These are phyloP conservation scores for Stylophora pistillata DNA, from an alignment of 64 coral and sea anemone species.

Conservation along the genomic window DNA sequence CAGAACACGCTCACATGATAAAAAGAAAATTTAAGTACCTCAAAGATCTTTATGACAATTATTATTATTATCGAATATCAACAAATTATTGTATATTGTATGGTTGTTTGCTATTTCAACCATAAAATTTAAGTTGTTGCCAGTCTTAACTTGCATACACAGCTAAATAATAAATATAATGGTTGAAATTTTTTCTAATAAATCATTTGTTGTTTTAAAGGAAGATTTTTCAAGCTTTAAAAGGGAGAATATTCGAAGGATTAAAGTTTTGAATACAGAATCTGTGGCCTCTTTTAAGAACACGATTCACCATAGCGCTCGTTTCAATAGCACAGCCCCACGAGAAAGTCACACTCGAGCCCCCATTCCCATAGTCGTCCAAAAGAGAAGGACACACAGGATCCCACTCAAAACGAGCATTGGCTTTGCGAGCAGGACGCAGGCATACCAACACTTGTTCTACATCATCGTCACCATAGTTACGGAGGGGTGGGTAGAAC, in stretches of 20 bases:
- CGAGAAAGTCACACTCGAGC: conserved; percentile 39
- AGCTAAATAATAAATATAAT: no score
- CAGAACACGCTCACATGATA: no score
- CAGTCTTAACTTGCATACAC: no score
- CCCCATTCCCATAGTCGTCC: conserved; percentile 59
- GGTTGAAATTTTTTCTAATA: no score
- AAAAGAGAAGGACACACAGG: conserved; percentile 42
- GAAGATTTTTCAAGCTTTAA: no score
- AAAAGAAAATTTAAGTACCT: no score
- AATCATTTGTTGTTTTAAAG: no score
- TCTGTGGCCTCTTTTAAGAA: conserved; percentile 25
- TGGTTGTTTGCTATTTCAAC: no score
- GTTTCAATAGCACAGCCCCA: conserved; percentile 54
- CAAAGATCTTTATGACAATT: no score
- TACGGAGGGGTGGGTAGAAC: conserved; percentile 65
- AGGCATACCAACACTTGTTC: conserved; percentile 49
- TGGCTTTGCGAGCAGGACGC: conserved; percentile 38
- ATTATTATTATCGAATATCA: no score
- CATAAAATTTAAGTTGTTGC: no score
- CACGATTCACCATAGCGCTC: conserved; percentile 43
- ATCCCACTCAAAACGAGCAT: conserved; percentile 56
- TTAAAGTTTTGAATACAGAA: conserved; percentile 29
- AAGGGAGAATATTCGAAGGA: not conserved
- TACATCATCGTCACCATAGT: conserved; percentile 38
- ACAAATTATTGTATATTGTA: no score